These are phyloP conservation scores for Creontiades dilutus DNA, from an alignment of 2,888 invertebrate species.

Conservation along the genomic window DNA sequence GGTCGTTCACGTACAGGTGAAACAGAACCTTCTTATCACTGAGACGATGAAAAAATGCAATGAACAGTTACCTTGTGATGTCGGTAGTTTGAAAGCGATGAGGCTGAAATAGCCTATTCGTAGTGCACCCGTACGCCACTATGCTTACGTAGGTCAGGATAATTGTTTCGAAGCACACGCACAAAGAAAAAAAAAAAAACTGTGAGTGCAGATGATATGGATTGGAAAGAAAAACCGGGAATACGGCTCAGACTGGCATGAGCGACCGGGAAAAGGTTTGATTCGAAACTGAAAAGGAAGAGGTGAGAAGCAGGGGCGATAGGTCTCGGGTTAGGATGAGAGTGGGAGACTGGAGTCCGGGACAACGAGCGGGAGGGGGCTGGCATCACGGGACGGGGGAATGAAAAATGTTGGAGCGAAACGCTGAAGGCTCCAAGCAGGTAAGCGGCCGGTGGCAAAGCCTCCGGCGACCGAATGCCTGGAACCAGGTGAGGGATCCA, in stretches of 20 bases:
- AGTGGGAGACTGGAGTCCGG: slow-evolving; percentile 27
- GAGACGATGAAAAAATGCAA: not conserved
- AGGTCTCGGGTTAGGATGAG: slow-evolving; percentile 14
- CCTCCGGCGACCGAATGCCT: not conserved
- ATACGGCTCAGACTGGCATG: not conserved
- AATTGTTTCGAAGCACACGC: not conserved
- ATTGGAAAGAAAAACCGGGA: not conserved
- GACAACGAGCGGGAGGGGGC: not conserved
- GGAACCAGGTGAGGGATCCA: not conserved
- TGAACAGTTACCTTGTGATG: slow-evolving; percentile 51
- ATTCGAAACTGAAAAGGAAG: slow-evolving; percentile 1
- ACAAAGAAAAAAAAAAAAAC: not conserved
- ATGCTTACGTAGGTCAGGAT: not conserved
- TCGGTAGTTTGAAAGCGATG: not conserved
- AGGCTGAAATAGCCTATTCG: not conserved
- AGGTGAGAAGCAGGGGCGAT: slow-evolving; percentile 39
- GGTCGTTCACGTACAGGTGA: too few relatives aligned
- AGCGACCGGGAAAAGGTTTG: not conserved
- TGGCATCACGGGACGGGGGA: not conserved
- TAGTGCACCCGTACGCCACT: not conserved
- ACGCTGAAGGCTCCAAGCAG: slow-evolving; percentile 32
- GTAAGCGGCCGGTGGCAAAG: slow-evolving; percentile 11
- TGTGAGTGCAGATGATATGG: not conserved
- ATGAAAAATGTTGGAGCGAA: slow-evolving; percentile 32
- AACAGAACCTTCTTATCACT: too few relatives aligned